Evolutionary conservation across 1,140 invertebrate genomes (phyloP), one percentile per base, ranked within the genome.

Genomic region (Diorhabda carinulata): DNA sequence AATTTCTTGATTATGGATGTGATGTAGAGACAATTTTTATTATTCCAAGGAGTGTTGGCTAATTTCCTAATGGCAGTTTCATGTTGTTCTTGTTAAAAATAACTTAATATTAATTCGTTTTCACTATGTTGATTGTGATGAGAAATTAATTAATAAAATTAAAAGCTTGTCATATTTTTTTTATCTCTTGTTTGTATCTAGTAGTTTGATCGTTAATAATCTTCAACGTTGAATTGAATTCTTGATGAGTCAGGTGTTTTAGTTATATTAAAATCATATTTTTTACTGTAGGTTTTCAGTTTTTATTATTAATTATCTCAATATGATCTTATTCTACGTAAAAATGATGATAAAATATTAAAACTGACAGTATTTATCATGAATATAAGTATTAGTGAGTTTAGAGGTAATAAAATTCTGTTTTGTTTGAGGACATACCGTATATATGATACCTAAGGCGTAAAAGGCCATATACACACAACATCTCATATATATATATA

Each of bases 401-500:
- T 25, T 25, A 1, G 25, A 25, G 25, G 25, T 25, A 25, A 25
- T 25, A 25, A 25, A 25, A 25, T 25, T 25, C 25, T 52, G 8
- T 3, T 2, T 52, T 52, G 6, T 52, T 52, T 52, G 47, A 8
- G 47, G 47, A 8, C 47, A 52, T n/a, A 52, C 6, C n/a, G 47
- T 52, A 52, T 52, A 52, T 8, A 2, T 52, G n/a, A 52, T n/a
- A 52, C n/a, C n/a, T 25, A 6, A 52, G 4, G 47, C 47, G n/a
- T 52, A 43, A n/a, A 65, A 65, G 43, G 52, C n/a, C 47, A 43
- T 56, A 65, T 65, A 65, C 52, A 4, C 10, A 41, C 59, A 40
- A 61, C 42, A 61, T 40, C 67, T 43, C 61, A 43, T 40, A 64
- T 69, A 73, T 73, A 73, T 73, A 70, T 70, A 73, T 71, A 52